A percentile compares a stretch with the other conserved stretches of the same genome.
These are phyloP conservation scores for Cantharis rustica DNA, from an alignment of 2,888 invertebrate genomes.

Conservation along the genomic window DNA sequence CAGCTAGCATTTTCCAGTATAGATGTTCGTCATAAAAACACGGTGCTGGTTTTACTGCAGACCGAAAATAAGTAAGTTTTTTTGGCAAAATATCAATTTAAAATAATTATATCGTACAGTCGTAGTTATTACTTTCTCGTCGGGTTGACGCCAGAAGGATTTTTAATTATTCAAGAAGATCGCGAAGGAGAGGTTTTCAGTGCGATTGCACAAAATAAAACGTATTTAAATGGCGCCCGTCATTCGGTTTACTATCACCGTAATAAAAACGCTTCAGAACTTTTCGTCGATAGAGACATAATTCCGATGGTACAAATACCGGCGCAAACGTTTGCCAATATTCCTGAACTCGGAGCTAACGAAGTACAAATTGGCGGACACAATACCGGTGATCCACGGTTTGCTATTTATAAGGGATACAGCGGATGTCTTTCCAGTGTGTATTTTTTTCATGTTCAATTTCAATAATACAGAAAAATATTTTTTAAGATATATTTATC, in stretches of 20 bases:
- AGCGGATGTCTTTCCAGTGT: slow-evolving; percentile 89
- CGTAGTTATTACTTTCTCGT: slow-evolving; percentile 84
- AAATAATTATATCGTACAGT: slow-evolving; percentile 50
- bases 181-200: slow-evolving; percentile 76
- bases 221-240: slow-evolving; percentile 80
- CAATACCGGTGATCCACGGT: slow-evolving; percentile 80
- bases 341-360: slow-evolving; percentile 72
- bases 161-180: slow-evolving; percentile 84
- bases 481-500: slow-evolving; percentile 76
- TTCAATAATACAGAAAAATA: background rate
- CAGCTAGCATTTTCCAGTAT: slow-evolving; percentile 87
- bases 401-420: slow-evolving; percentile 83
- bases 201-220: slow-evolving; percentile 75
- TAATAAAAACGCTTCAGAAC: slow-evolving; percentile 71
- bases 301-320: slow-evolving; percentile 72
- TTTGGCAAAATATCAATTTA: background rate
- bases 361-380: slow-evolving; percentile 88
- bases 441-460: slow-evolving; percentile 48
- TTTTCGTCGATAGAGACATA: slow-evolving; percentile 76
- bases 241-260: slow-evolving; percentile 77
- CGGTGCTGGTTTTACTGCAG: slow-evolving; percentile 78
- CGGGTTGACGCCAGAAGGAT: slow-evolving; percentile 81
- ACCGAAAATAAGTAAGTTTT: slow-evolving; percentile 76
- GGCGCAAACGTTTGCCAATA: slow-evolving; percentile 70
- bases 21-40: slow-evolving; percentile 77